These are phyloP conservation scores for Tenthredo scrophulariae DNA, from an alignment of 2,888 invertebrate species.

Conservation along the genomic window DNA sequence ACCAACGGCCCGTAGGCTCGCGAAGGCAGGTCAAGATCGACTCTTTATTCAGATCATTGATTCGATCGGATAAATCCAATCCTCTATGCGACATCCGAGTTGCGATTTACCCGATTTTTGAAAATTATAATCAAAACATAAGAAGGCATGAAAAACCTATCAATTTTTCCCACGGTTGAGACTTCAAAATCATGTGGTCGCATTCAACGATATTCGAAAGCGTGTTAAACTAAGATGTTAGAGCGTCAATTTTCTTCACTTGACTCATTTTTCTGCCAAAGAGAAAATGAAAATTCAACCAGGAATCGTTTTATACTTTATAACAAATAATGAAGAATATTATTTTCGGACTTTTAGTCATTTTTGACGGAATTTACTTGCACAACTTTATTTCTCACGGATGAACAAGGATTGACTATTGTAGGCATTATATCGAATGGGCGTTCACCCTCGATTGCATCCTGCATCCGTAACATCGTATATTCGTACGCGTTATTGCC, in stretches of 20 bases:
- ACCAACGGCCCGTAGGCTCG: not conserved
- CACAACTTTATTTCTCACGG: not conserved
- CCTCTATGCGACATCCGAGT: not conserved
- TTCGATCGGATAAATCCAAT: not conserved
- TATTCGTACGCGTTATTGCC: not conserved
- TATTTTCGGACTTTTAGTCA: not conserved
- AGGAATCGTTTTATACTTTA: too few species aligned
- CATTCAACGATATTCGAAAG: not conserved
- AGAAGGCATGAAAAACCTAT: not conserved
- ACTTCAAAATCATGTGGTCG: not conserved
- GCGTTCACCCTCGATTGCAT: conserved; percentile 26
- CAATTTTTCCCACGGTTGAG: not conserved
- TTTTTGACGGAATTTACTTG: not conserved
- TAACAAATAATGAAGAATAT: not conserved
- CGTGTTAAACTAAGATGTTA: not conserved
- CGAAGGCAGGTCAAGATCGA: conserved; percentile 47
- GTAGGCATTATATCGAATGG: conserved; percentile 3
- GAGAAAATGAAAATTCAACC: not conserved
- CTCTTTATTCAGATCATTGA: not conserved
- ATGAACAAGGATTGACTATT: not conserved
- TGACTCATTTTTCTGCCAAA: not conserved
- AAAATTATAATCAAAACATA: not conserved
- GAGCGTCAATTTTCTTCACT: not conserved
- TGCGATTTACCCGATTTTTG: not conserved
- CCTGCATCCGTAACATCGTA: not conserved